These are phyloP conservation scores for Ceratotherium simum DNA, from an alignment of 2,113 vertebrate species.

Conservation along the genomic window DNA sequence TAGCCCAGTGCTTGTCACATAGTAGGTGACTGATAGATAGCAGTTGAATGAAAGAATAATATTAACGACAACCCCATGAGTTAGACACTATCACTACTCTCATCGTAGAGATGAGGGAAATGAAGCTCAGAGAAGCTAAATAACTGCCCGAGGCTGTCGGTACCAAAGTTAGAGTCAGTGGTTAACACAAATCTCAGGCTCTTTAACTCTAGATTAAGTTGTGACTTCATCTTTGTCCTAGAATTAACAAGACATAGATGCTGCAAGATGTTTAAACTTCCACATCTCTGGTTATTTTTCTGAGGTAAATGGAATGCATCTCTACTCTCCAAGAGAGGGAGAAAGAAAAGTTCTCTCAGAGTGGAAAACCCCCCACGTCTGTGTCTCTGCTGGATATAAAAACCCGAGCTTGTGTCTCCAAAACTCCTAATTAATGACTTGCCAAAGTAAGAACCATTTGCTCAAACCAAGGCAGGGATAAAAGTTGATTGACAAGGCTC, in stretches of 20 bases:
- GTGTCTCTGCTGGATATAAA: slow-evolving; percentile 74
- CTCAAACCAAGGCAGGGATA: slow-evolving; percentile 66
- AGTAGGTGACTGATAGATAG: neutral
- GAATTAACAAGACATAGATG: neutral
- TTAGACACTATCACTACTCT: neutral
- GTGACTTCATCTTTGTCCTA: neutral
- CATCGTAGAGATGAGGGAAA: neutral
- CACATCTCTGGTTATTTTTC: slow-evolving; percentile 28
- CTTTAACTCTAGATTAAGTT: neutral
- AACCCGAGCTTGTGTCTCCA: slow-evolving; percentile 68
- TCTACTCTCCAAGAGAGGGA: neutral
- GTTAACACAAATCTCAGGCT: neutral
- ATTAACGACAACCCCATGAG: accelerated
- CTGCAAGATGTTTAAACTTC: neutral
- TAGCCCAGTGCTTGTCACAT: neutral
- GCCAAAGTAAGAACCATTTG: slow-evolving; percentile 79
- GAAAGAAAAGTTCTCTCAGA: neutral
- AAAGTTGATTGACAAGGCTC: slow-evolving; percentile 83
- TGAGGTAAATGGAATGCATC: neutral
- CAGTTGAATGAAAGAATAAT: neutral
- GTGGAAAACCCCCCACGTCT: slow-evolving; percentile 59
- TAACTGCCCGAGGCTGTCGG: accelerated
- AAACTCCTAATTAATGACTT: slow-evolving; percentile 64
- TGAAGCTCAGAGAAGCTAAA: neutral
- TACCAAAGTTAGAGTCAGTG: too few relatives aligned